Evolutionary conservation across 2,888 invertebrate genomes (phyloP).

Genomic region (Nomada lathburiana): DNA sequence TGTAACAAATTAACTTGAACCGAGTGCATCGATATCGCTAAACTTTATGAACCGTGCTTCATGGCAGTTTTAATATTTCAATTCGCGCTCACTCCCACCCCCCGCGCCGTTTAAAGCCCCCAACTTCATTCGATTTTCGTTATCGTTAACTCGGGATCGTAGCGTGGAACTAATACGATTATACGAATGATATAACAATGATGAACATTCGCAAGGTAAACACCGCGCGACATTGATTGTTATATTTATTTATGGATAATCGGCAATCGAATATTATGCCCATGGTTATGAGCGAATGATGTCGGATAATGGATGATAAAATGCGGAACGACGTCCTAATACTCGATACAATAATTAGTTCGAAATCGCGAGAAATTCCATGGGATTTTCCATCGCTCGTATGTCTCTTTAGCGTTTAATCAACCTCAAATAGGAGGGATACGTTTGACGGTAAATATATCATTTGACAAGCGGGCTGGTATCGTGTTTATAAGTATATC

Average conservation of each 20-base stretch:
- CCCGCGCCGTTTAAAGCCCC: not conserved
- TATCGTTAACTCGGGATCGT: not conserved
- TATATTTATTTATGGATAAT: too few species aligned
- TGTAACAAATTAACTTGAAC: slow-evolving; percentile 35
- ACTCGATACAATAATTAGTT: not conserved
- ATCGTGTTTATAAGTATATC: slow-evolving; percentile 26
- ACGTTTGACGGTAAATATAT: slow-evolving; percentile 51
- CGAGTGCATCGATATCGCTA: not conserved
- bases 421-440: slow-evolving; percentile 26
- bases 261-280: not conserved
- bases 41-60: slow-evolving; percentile 20
- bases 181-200: slow-evolving; percentile 7
- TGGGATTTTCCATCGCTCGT: slow-evolving; percentile 22
- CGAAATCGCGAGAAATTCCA: slow-evolving; percentile 35
- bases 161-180: slow-evolving; percentile 25
- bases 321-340: not conserved
- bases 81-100: not conserved
- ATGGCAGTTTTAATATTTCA: slow-evolving; percentile 20
- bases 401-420: slow-evolving; percentile 52
- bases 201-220: not conserved
- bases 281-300: slow-evolving; percentile 7
- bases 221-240: not conserved
- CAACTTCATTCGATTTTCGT: not conserved
- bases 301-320: not conserved
- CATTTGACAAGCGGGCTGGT: slow-evolving; percentile 15